Percentiles rank a stretch among this genome's conserved stretches.
Conservation (phyloP, 2,113 vertebrate genomes). For the Chloropsis hardwickii region DNA sequence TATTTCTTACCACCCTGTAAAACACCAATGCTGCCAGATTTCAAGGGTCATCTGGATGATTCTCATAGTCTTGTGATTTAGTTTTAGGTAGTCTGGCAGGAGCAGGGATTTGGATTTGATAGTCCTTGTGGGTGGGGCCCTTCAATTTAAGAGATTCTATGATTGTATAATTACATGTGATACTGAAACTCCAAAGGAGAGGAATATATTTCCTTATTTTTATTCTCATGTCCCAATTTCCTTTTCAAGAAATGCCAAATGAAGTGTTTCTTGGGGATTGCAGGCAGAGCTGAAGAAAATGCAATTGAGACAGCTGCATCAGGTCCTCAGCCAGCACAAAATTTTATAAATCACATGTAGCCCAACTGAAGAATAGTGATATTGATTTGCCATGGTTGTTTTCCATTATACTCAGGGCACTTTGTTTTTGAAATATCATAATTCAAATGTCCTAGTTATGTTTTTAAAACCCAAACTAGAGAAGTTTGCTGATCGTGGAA, state of each 20-base stretch:
- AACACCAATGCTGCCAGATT: background rate
- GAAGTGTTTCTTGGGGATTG: background rate
- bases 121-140: background rate
- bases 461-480: slow-evolving; percentile 15
- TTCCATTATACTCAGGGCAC: background rate
- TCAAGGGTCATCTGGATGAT: background rate
- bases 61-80: background rate
- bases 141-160: background rate
- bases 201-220: background rate
- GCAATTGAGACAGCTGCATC: background rate
- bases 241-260: background rate
- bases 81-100: background rate
- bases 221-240: background rate
- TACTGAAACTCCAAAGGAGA: background rate
- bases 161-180: background rate
- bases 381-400: background rate
- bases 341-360: background rate
- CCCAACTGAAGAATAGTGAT: background rate
- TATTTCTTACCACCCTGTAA: too few species aligned
- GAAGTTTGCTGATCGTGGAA: background rate
- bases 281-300: background rate
- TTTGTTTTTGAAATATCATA: slow-evolving; percentile 29
- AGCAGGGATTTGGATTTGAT: background rate
- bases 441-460: background rate
- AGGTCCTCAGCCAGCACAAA: background rate